Evolutionary conservation across 2,113 vertebrate genomes (phyloP).

Genomic region (Ciconia boyciana): DNA sequence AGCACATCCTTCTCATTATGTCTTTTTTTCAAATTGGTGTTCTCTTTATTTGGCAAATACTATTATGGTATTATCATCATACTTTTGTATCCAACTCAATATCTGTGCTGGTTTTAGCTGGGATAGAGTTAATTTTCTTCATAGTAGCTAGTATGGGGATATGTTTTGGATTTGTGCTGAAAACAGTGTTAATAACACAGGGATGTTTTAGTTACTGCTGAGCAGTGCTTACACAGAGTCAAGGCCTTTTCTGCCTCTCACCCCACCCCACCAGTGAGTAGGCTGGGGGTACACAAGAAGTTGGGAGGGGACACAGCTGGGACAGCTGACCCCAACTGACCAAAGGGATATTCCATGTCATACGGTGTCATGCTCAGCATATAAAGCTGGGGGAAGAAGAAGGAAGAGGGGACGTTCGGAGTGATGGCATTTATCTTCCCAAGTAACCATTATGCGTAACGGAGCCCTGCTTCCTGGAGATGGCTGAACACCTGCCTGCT

Average conservation of each 20-base stretch:
- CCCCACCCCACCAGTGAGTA: neutral
- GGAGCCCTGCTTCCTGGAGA: neutral
- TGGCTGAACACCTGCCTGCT: neutral
- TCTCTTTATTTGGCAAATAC: neutral
- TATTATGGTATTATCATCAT: neutral
- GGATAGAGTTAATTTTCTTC: neutral
- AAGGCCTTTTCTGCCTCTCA: neutral
- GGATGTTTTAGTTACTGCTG: neutral
- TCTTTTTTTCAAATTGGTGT: neutral
- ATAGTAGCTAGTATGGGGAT: neutral
- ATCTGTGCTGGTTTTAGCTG: neutral
- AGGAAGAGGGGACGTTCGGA: neutral
- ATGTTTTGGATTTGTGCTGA: neutral
- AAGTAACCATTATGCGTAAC: fast-evolving
- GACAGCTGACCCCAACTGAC: neutral
- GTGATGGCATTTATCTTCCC: neutral
- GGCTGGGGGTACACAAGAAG: neutral
- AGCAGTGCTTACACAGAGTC: neutral
- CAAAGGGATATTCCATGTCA: neutral
- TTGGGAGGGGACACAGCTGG: neutral
- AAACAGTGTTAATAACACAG: neutral
- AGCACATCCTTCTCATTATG: neutral
- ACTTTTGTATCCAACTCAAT: neutral
- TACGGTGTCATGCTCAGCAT: neutral
- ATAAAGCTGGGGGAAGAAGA: neutral